Percentiles rank a stretch among this genome's conserved stretches.
phyloP scores from a whole-genome alignment of 2,113 vertebrate genomes.

The Neofelis nebulosa region DNA sequence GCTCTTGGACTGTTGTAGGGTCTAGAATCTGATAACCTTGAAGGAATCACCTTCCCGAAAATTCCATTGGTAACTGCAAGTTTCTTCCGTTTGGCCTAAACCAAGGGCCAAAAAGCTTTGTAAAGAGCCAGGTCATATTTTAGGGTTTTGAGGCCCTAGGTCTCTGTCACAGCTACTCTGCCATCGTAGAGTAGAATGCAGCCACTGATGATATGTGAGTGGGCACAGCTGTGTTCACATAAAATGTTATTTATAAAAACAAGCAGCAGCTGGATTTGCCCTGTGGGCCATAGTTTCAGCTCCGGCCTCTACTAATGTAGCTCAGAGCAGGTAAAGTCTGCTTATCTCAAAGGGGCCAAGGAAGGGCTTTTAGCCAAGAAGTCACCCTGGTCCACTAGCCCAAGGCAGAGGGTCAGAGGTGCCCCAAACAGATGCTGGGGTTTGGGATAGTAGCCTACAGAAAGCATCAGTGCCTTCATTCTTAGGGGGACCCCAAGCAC shows the following conservation, averaged over 20 bases:
- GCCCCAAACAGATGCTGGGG: not conserved
- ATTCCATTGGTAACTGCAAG: not conserved
- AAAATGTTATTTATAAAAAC: constrained; percentile 47
- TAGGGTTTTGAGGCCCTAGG: not conserved
- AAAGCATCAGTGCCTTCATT: not conserved
- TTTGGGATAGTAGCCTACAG: not conserved
- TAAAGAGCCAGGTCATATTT: constrained; percentile 20
- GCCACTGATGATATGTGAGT: not conserved
- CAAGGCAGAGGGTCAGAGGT: not conserved
- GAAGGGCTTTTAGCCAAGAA: not conserved
- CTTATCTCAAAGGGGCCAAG: not conserved
- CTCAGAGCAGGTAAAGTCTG: not conserved
- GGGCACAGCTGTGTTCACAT: not conserved
- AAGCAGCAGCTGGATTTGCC: not conserved
- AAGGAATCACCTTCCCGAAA: not conserved
- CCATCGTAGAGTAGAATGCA: not conserved
- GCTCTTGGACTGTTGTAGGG: not conserved
- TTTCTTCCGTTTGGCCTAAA: not conserved
- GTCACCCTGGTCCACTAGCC: not conserved
- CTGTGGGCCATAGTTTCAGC: not conserved
- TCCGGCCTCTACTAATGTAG: not conserved
- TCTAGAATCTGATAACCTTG: not conserved
- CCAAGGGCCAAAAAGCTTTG: not conserved
- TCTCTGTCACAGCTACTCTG: not conserved
- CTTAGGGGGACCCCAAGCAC: not conserved